Percentiles rank a stretch among this genome's conserved stretches.
These are phyloP conservation scores for Cyanistes caeruleus DNA, from an alignment of 2,113 vertebrate genomes.

Conservation along the genomic window DNA sequence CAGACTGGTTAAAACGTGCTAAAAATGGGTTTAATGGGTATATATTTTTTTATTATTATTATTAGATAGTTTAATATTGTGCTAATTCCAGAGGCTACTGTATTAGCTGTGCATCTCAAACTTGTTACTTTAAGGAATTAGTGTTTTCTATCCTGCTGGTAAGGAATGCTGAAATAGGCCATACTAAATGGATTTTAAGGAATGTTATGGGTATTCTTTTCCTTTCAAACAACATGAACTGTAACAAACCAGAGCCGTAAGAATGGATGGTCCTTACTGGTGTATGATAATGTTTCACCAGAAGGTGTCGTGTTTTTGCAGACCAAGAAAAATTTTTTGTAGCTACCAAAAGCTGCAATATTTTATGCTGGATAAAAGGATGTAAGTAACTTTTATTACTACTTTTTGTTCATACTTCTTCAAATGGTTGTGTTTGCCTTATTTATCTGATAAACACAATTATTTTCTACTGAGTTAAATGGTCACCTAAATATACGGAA, in stretches of 20 bases:
- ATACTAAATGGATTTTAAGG: not conserved
- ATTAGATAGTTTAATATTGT: not conserved
- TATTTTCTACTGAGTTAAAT: not conserved
- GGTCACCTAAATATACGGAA: not conserved
- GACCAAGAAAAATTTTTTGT: not conserved
- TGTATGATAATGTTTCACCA: not conserved
- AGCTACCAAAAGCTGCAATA: not conserved
- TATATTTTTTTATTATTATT: no score
- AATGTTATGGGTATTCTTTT: not conserved
- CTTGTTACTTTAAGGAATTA: not conserved
- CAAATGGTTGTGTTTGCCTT: not conserved
- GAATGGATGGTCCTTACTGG: not conserved
- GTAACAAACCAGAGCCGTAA: not conserved
- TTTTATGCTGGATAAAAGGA: not conserved
- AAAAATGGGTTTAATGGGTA: not conserved
- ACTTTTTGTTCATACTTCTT: not conserved
- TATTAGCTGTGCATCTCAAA: not conserved
- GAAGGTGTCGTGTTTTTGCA: not conserved
- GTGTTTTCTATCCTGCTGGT: not conserved
- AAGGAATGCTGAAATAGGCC: not conserved
- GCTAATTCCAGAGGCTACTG: accelerated
- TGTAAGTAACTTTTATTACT: not conserved
- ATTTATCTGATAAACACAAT: not conserved
- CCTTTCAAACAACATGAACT: not conserved
- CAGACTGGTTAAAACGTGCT: not conserved